Conservation (phyloP, 2,888 invertebrate species). For the Caenorhabditis wallacei region DNA sequence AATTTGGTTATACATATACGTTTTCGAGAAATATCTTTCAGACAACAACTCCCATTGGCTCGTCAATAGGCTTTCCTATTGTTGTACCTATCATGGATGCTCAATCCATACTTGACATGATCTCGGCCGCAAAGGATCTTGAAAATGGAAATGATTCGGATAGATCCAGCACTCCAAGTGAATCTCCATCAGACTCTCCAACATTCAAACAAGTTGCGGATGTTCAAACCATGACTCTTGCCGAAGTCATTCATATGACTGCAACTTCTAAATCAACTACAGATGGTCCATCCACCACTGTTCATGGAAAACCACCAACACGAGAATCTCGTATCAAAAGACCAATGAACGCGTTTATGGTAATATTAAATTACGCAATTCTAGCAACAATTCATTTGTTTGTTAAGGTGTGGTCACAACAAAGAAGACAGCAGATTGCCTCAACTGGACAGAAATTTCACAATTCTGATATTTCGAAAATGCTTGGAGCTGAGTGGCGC, state of each 20-base stretch:
- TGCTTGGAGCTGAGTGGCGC: conserved; percentile 71
- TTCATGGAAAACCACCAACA: conserved; percentile 10
- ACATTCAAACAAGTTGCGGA: not conserved
- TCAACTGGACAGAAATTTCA: conserved; percentile 64
- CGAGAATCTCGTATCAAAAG: conserved; percentile 66
- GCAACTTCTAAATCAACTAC: not conserved
- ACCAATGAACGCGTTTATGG: conserved; percentile 76
- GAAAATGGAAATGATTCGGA: conserved; percentile 3
- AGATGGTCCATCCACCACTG: not conserved
- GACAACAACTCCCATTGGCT: conserved; percentile 33
- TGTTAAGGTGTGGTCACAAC: conserved; percentile 72
- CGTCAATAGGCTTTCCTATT: conserved; percentile 10
- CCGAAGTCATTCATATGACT: not conserved
- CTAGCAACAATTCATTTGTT: not conserved
- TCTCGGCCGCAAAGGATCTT: not conserved
- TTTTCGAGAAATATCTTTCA: conserved; percentile 44
- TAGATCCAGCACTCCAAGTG: not conserved
- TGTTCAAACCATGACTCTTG: conserved; percentile 1
- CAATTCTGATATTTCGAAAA: conserved; percentile 69
- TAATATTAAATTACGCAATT: conserved; percentile 11
- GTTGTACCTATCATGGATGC: conserved; percentile 15
- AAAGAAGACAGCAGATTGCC: conserved; percentile 69
- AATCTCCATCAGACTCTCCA: conserved; percentile 23
- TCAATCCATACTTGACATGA: conserved; percentile 1
- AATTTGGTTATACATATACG: conserved; percentile 31